Evolutionary conservation across 1,140 invertebrate species (phyloP).

Genomic region (Bilobella aurantiaca): DNA sequence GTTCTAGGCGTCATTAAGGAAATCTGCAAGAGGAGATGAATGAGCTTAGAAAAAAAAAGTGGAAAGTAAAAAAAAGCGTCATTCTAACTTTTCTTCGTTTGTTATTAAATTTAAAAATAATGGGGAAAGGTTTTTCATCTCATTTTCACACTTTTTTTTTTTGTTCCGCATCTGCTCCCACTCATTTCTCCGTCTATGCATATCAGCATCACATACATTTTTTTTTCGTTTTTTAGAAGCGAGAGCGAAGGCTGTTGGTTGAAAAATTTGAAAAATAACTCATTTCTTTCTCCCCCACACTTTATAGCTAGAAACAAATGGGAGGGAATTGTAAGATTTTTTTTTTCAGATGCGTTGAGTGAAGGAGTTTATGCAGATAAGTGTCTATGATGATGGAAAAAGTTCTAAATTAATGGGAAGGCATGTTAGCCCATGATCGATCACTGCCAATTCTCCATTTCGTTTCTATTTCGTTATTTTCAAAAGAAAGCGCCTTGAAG

Average conservation of each 20-base stretch:
- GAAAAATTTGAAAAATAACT: neutral
- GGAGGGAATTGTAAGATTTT: neutral
- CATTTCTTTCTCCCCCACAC: neutral
- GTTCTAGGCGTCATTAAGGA: neutral
- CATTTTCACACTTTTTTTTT: conserved; percentile 26
- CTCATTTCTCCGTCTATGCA: conserved; percentile 30
- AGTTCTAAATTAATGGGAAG: conserved; percentile 15
- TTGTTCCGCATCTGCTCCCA: conserved; percentile 31
- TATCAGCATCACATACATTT: conserved; percentile 20
- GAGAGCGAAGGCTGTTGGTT: neutral
- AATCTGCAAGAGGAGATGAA: neutral
- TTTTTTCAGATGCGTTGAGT: neutral
- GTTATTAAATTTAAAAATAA: conserved; percentile 7
- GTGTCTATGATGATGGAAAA: conserved; percentile 14
- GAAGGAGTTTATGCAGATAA: conserved; percentile 1
- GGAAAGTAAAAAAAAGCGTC: neutral
- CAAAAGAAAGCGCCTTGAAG: neutral
- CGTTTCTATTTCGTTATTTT: neutral
- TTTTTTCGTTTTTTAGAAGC: conserved; percentile 15
- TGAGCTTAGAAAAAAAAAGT: neutral
- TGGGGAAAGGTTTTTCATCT: conserved; percentile 19
- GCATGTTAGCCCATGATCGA: conserved; percentile 20
- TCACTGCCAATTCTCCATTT: conserved; percentile 11
- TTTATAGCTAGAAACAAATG: neutral
- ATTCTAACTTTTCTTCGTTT: neutral